These are phyloP conservation scores for Gallirallus australis DNA, from an alignment of 2,797 vertebrate species.

Conservation along the genomic window DNA sequence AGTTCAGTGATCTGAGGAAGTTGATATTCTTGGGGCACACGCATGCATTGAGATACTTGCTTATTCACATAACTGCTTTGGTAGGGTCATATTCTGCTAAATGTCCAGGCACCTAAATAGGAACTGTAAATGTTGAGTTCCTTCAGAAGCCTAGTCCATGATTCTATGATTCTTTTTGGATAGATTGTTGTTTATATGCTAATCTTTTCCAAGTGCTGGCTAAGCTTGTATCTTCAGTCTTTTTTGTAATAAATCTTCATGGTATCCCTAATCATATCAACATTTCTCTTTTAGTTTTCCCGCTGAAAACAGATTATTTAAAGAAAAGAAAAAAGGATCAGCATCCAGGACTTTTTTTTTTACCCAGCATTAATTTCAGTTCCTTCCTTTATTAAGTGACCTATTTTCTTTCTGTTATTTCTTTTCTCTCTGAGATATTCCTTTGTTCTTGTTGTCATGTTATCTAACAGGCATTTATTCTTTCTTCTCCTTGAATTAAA, in stretches of 20 bases:
- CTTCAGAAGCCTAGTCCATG: not conserved
- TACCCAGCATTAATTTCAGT: slow-evolving; percentile 3
- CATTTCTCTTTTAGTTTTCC: not conserved
- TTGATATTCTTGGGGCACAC: not conserved
- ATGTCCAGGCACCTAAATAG: not conserved
- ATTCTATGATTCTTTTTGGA: not conserved
- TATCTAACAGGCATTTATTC: slow-evolving; percentile 11
- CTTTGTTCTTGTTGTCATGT: not conserved
- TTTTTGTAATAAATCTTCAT: not conserved
- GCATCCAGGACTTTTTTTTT: not conserved
- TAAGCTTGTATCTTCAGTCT: not conserved
- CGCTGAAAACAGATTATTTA: not conserved
- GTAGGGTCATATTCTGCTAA: not conserved
- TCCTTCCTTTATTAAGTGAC: slow-evolving; percentile 33
- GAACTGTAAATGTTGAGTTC: not conserved
- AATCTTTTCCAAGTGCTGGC: not conserved
- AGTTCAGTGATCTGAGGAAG: not conserved
- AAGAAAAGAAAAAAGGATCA: not conserved
- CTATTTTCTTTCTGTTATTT: slow-evolving; percentile 33
- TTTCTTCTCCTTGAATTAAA: slow-evolving; percentile 10
- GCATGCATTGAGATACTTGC: not conserved
- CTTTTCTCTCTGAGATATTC: not conserved
- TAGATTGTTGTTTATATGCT: not conserved
- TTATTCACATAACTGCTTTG: not conserved
- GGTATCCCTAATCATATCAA: not conserved